Base-by-base conservation (phyloP, 2,888 invertebrate species). In the Eutolmus rufibarbis region DNA sequence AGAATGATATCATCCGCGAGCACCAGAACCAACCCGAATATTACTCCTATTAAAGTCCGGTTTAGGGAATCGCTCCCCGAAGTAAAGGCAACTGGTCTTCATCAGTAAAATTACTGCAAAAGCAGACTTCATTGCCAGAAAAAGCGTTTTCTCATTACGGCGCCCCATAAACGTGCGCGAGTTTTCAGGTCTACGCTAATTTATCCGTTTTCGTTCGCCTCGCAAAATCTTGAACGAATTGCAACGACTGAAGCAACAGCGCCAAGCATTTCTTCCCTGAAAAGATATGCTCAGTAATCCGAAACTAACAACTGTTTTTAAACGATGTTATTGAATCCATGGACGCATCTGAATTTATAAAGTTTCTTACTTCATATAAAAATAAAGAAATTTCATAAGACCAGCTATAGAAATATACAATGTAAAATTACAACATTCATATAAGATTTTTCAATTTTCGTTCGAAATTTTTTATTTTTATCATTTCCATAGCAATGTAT, bases 31-130 rank as follows among this genome's bases (percentile, higher is more conserved):
- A 19, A 66, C 19, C 56, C 28, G 8, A 57, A 23, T 16, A 46
- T 16, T 46, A 46, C n/a, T 82, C 7, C 16, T 57, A 56, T 56
- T 46, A 16, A 34, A 56, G 16, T 57, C 81, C 81, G 81, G 56
- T 81, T 56, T 34, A 28, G 31, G 9, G 8, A 57, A 8, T 57
- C 66, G 14, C 9, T n/a, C 56, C 5, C 1, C 31, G 34, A 56
- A 5, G 56, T 56, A n/a, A 81, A 34, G 66, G 14, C 23, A 34
- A 37, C 31, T 37, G 66, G 82, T 19, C 19, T n/a, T 46, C 28
- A 23, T 23, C 16, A 84, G 66, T 66, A 40, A 84, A 84, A 84
- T 84, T 84, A 84, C 82, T 66, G 23, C 31, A 57, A 16, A 51
- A 16, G 28, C 34, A 19, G 19, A n/a, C 66, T 84, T 31, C 66